Percentiles rank a stretch among this genome's conserved stretches.
Conservation (phyloP, 2,797 vertebrate genomes). For the Amphiprion clarkii region DNA sequence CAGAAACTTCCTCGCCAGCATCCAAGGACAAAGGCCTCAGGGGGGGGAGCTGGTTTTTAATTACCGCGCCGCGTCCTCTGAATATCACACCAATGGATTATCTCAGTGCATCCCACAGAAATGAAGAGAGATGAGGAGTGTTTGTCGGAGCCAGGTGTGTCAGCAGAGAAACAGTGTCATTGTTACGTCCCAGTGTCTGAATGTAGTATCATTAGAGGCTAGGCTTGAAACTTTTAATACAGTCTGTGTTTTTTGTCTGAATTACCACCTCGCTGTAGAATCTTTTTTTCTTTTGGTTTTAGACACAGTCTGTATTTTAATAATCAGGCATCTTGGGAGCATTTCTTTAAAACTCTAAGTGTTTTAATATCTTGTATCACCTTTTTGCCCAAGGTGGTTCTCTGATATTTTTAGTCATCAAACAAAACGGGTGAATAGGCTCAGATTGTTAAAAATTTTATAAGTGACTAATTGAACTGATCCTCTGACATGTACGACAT, state of each 20-base stretch:
- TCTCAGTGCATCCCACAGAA: conserved; percentile 42
- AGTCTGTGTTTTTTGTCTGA: conserved; percentile 8
- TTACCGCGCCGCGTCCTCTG: conserved; percentile 69
- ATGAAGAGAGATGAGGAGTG: conserved; percentile 48
- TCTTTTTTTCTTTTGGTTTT: background rate
- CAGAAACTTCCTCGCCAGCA: conserved; percentile 67
- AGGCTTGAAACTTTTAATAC: conserved; percentile 15
- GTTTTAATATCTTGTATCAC: background rate
- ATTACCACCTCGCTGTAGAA: conserved; percentile 6
- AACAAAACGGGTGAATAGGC: background rate
- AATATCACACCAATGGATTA: conserved; percentile 70
- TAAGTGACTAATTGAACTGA: background rate
- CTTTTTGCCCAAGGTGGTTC: background rate
- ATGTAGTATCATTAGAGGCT: conserved; percentile 9
- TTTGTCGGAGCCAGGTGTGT: conserved; percentile 47
- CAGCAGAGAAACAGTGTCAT: conserved; percentile 16
- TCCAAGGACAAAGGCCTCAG: conserved; percentile 74
- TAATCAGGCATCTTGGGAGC: background rate
- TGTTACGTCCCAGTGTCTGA: background rate
- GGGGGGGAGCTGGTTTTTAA: conserved; percentile 72
- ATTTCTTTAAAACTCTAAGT: too few relatives aligned
- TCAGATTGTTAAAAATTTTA: background rate
- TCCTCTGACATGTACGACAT: background rate
- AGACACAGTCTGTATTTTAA: background rate
- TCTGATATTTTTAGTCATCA: background rate